phyloP scores from a whole-genome alignment of 2,888 invertebrate genomes.

The Hypercompe scribonia region DNA sequence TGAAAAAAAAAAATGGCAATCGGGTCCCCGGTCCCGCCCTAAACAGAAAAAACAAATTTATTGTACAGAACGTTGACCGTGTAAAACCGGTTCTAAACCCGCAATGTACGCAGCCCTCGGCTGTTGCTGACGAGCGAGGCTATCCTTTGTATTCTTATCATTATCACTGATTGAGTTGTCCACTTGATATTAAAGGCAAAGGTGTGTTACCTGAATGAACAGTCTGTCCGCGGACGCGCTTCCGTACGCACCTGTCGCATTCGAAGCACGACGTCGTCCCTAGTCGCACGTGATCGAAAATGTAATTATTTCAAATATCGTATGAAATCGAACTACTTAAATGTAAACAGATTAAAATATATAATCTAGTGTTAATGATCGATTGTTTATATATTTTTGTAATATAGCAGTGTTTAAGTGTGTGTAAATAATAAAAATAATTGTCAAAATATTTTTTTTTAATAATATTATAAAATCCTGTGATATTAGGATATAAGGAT shows the following conservation, averaged over 20 bases:
- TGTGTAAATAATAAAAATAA: conserved; percentile 46
- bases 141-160: conserved; percentile 64
- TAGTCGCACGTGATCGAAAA: conserved; percentile 55
- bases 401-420: conserved; percentile 49
- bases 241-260: conserved; percentile 58
- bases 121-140: conserved; percentile 46
- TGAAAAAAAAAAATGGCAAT: conserved; percentile 35
- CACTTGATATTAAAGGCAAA: conserved; percentile 75
- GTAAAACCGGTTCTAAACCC: conserved; percentile 61
- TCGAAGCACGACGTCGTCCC: conserved; percentile 46
- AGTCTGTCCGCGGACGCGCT: conserved; percentile 64
- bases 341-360: conserved; percentile 54
- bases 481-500: conserved; percentile 79
- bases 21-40: conserved; percentile 25
- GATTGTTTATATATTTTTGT: conserved; percentile 61
- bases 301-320: conserved; percentile 60
- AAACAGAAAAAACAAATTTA: conserved; percentile 46
- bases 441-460: conserved; percentile 38
- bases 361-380: conserved; percentile 65
- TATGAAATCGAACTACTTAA: conserved; percentile 56
- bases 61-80: conserved; percentile 60
- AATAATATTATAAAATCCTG: conserved; percentile 76
- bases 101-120: conserved; percentile 40
- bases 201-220: conserved; percentile 61
- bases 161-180: conserved; percentile 77